Evolutionary conservation across 2,888 invertebrate species (phyloP).

Genomic region (Drosophila barbarae): DNA sequence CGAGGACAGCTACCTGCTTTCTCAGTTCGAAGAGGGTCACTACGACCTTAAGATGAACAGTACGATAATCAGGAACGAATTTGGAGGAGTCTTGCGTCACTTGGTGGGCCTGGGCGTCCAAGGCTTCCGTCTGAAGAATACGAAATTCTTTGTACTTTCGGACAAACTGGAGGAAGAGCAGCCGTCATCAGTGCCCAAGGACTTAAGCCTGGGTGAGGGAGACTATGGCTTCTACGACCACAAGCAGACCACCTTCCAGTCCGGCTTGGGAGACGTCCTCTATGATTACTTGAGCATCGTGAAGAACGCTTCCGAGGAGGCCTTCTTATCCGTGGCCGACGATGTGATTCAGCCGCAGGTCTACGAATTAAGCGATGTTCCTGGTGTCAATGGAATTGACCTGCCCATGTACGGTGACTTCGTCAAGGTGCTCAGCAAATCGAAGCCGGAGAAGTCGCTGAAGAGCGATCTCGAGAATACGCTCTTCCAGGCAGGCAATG

Average conservation of each 20-base stretch:
- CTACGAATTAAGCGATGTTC: conserved; percentile 60
- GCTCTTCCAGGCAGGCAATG: conserved; percentile 61
- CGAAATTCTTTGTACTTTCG: conserved; percentile 82
- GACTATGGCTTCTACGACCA: conserved; percentile 85
- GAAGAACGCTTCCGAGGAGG: conserved; percentile 81
- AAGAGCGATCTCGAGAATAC: conserved; percentile 63
- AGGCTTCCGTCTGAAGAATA: conserved; percentile 87
- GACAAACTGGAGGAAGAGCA: conserved; percentile 81
- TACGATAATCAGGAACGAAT: conserved; percentile 83
- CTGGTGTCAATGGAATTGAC: conserved; percentile 73
- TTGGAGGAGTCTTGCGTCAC: conserved; percentile 84
- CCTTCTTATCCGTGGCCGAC: conserved; percentile 79
- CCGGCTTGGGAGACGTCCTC: conserved; percentile 82
- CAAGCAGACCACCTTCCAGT: conserved; percentile 83
- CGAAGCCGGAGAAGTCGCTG: conserved; percentile 62
- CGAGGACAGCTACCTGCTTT: conserved; percentile 84
- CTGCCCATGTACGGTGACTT: conserved; percentile 78
- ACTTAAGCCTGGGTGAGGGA: conserved; percentile 78
- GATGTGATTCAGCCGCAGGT: conserved; percentile 74
- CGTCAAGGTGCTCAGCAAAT: conserved; percentile 62
- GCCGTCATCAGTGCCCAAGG: conserved; percentile 56
- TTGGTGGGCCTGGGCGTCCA: conserved; percentile 89
- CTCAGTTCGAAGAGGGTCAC: conserved; percentile 85
- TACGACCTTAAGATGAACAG: conserved; percentile 92
- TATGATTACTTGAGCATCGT: conserved; percentile 84